Percentiles rank a stretch among this genome's conserved stretches.
Conservation (phyloP, 2,113 vertebrate genomes). For the Malurus cyaneus region DNA sequence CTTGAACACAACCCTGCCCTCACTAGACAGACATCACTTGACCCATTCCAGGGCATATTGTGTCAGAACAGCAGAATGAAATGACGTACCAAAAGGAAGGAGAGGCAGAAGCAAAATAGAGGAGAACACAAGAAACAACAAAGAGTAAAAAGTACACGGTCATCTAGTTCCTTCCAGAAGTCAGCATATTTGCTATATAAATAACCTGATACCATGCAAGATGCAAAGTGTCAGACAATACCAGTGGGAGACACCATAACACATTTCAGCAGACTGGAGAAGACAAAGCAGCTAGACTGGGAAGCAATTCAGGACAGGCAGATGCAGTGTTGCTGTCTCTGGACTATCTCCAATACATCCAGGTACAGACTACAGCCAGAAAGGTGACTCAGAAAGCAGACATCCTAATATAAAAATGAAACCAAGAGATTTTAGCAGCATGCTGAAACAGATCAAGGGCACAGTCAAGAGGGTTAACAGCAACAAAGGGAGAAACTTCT, state of each 20-base stretch:
- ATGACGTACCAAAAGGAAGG: not conserved
- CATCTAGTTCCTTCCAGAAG: not conserved
- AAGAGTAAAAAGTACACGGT: not conserved
- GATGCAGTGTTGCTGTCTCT: not conserved
- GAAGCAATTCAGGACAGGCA: not conserved
- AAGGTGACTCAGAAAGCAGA: constrained; percentile 13
- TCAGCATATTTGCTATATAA: not conserved
- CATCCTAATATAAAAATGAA: not conserved
- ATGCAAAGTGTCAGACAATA: constrained; percentile 10
- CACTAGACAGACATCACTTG: fast-evolving
- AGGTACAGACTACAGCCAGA: not conserved
- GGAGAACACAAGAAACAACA: not conserved
- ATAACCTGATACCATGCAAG: not conserved
- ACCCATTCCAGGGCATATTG: not conserved
- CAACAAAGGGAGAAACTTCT: not conserved
- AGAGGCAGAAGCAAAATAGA: not conserved
- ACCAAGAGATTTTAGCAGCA: not conserved
- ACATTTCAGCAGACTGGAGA: not conserved
- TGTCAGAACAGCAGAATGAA: not conserved
- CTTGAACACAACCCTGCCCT: not conserved
- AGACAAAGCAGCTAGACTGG: not conserved
- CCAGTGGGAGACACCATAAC: not conserved
- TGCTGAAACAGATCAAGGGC: not conserved
- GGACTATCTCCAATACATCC: not conserved
- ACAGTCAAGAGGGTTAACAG: not conserved